Evolutionary conservation across 1,140 invertebrate species (phyloP).

Genomic region (Stegodyphus dumicola): DNA sequence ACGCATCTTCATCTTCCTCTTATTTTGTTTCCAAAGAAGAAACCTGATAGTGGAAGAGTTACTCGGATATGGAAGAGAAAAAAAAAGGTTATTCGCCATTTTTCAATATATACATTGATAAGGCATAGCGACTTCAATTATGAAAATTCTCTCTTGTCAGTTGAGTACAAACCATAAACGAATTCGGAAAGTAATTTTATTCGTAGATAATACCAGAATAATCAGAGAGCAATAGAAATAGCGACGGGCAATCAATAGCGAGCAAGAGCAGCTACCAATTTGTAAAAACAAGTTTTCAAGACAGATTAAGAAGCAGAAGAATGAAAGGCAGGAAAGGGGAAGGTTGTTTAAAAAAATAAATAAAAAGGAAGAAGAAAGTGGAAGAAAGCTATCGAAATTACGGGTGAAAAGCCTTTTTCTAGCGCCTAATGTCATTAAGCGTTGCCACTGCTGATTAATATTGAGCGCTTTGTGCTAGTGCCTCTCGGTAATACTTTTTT

Average conservation of each 20-base stretch:
- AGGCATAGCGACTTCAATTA: constrained; percentile 42
- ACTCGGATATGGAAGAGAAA: neutral
- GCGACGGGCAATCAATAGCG: constrained; percentile 34
- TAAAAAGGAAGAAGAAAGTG: neutral
- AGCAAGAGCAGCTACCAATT: constrained; percentile 40
- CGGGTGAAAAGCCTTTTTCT: constrained; percentile 51
- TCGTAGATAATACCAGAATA: constrained; percentile 52
- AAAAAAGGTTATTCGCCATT: constrained; percentile 21
- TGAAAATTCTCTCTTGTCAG: constrained; percentile 12
- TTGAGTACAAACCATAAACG: constrained; percentile 27
- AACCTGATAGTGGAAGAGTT: too few species aligned
- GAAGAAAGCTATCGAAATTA: constrained; percentile 49
- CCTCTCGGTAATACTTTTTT: constrained; percentile 24
- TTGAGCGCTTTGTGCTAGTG: constrained; percentile 32
- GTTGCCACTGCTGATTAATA: constrained; percentile 53
- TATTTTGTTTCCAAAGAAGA: too few species aligned
- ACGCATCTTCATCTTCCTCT: neutral
- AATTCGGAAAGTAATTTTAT: constrained; percentile 52
- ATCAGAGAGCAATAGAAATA: constrained; percentile 11
- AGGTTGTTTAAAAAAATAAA: constrained; percentile 10
- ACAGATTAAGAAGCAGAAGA: constrained; percentile 53
- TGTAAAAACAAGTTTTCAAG: constrained; percentile 58
- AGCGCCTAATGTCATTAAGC: constrained; percentile 53
- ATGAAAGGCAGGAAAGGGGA: constrained; percentile 14
- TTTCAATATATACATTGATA: constrained; percentile 5